Conservation (phyloP, 2,113 vertebrate species). For the Charina bottae region DNA sequence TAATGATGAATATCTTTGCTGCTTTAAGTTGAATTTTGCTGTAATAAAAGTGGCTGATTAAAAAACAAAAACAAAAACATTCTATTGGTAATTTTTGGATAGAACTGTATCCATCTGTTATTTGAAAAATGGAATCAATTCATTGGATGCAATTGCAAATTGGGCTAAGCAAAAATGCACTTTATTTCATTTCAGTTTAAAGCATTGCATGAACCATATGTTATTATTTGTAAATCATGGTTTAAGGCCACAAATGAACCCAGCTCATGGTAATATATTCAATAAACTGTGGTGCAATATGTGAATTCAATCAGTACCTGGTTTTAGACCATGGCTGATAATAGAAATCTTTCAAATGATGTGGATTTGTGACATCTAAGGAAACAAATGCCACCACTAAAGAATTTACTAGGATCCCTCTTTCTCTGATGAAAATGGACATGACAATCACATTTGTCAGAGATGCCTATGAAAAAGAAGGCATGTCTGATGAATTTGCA, state of each 20-base stretch:
- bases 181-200: neutral
- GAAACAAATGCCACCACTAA: neutral
- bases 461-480: neutral
- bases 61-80: slow-evolving; percentile 5
- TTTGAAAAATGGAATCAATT: slow-evolving; percentile 17
- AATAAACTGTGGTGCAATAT: neutral
- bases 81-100: slow-evolving; percentile 8
- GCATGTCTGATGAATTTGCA: neutral
- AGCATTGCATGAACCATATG: neutral
- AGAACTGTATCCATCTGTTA: neutral
- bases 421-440: neutral
- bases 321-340: neutral
- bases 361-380: neutral
- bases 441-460: neutral
- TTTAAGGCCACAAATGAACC: neutral
- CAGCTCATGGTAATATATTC: neutral
- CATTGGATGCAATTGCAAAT: neutral
- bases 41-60: slow-evolving; percentile 46
- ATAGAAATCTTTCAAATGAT: neutral
- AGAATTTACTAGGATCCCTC: neutral
- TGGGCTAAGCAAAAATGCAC: neutral
- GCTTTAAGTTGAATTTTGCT: slow-evolving; percentile 46
- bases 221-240: neutral
- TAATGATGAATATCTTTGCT: slow-evolving; percentile 70
- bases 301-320: neutral